Percentiles rank a stretch among this genome's conserved stretches.
These are phyloP conservation scores for Pammene fasciana DNA, from an alignment of 2,888 invertebrate species.

Conservation along the genomic window DNA sequence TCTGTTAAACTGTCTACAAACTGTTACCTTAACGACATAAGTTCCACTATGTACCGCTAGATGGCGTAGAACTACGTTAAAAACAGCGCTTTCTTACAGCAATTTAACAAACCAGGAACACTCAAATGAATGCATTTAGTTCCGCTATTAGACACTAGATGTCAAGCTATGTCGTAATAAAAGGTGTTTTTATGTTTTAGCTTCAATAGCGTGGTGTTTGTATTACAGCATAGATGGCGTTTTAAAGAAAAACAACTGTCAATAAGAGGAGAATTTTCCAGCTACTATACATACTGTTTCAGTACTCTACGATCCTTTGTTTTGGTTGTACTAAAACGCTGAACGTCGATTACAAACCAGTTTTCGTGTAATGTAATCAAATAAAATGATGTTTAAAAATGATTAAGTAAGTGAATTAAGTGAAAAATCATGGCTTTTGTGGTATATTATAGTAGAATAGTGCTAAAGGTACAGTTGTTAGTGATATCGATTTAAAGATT, in stretches of 20 bases:
- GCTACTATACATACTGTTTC: constrained; percentile 30
- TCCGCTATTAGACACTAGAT: no score
- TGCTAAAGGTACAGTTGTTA: not conserved
- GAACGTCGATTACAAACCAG: not conserved
- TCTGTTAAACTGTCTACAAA: no score
- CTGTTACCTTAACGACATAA: no score
- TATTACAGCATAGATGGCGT: constrained; percentile 18
- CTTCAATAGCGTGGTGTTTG: not conserved
- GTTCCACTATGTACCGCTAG: constrained; percentile 9
- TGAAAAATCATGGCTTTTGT: not conserved
- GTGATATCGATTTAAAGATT: constrained; percentile 21
- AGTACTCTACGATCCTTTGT: constrained; percentile 45
- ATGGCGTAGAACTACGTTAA: not conserved
- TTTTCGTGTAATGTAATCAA: constrained; percentile 4
- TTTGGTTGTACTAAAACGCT: constrained; percentile 45
- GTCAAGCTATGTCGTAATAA: no score
- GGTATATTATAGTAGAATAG: not conserved
- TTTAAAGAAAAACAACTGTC: not conserved
- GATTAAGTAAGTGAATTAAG: constrained; percentile 12
- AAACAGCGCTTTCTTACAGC: not conserved
- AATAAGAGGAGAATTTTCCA: constrained; percentile 40
- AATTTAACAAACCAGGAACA: not conserved
- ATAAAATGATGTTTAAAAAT: constrained; percentile 19
- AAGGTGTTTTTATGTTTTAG: not conserved
- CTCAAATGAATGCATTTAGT: not conserved